Evolutionary conservation across 2,113 vertebrate species (phyloP).

Genomic region (Macrotus californicus): DNA sequence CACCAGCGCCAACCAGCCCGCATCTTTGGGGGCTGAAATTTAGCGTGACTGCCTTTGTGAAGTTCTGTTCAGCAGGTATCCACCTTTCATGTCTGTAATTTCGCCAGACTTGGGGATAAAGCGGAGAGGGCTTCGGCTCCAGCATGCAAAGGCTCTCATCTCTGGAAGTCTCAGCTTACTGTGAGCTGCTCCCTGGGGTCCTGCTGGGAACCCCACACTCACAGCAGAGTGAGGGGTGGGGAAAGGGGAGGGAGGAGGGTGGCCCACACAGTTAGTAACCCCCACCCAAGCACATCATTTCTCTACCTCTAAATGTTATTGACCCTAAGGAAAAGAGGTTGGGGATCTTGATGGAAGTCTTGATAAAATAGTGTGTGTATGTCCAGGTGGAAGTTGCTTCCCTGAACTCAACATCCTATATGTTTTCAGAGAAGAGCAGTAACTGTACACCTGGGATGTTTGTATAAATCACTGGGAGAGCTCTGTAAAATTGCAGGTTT

Average conservation of each 20-base stretch:
- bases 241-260: neutral
- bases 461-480: neutral
- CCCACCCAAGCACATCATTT: neutral
- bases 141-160: neutral
- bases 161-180: neutral
- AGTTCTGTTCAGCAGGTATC: neutral
- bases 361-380: neutral
- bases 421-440: neutral
- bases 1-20: neutral
- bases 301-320: neutral
- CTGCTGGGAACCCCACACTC: neutral
- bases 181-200: neutral
- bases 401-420: neutral
- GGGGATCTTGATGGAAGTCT: neutral
- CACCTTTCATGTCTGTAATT: neutral
- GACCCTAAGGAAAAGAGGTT: neutral
- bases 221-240: neutral
- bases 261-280: neutral
- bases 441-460: neutral
- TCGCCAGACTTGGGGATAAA: neutral
- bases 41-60: neutral
- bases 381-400: neutral
- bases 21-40: neutral
- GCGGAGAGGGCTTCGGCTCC: neutral
- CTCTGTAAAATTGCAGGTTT: neutral